Percentiles rank a stretch among this genome's conserved stretches.
Evolutionary conservation across 2,888 invertebrate species (phyloP).

Genomic region (Carcina quercana): DNA sequence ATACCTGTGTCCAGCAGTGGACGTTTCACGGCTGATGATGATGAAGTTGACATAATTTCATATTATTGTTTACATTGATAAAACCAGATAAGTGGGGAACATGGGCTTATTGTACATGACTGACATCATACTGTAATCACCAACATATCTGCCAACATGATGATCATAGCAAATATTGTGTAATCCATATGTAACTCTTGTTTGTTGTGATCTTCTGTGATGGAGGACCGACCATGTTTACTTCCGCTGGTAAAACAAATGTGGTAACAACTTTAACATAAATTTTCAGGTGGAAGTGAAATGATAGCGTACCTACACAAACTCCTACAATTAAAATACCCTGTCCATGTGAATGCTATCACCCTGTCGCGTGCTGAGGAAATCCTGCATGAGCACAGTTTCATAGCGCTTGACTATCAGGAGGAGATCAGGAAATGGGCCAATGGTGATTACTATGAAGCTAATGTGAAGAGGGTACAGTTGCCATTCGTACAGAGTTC

Average conservation of each 20-base stretch:
- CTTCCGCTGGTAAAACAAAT: no score
- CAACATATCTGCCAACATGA: no score
- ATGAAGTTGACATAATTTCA: no score
- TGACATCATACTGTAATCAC: no score
- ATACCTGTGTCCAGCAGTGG: no score
- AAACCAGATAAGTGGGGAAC: no score
- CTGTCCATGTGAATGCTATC: slow-evolving; percentile 91
- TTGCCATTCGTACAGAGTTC: slow-evolving; percentile 84
- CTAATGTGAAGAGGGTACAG: slow-evolving; percentile 88
- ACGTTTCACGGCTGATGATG: no score
- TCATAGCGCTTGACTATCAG: slow-evolving; percentile 85
- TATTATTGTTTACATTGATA: no score
- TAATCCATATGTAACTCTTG: no score
- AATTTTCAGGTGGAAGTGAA: slow-evolving; percentile 87
- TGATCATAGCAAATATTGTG: no score
- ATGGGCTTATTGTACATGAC: no score
- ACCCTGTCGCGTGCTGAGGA: slow-evolving; percentile 92
- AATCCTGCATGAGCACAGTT: slow-evolving; percentile 86
- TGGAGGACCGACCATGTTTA: not conserved
- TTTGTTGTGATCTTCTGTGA: not conserved
- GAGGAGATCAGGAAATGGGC: slow-evolving; percentile 88
- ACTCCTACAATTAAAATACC: slow-evolving; percentile 93
- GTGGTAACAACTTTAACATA: no score
- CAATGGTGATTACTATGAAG: slow-evolving; percentile 86
- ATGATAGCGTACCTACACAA: slow-evolving; percentile 89